A percentile compares a stretch with the other conserved stretches of the same genome.
phyloP scores from a whole-genome alignment of 1,140 invertebrate genomes.

The Nasonia giraulti region DNA sequence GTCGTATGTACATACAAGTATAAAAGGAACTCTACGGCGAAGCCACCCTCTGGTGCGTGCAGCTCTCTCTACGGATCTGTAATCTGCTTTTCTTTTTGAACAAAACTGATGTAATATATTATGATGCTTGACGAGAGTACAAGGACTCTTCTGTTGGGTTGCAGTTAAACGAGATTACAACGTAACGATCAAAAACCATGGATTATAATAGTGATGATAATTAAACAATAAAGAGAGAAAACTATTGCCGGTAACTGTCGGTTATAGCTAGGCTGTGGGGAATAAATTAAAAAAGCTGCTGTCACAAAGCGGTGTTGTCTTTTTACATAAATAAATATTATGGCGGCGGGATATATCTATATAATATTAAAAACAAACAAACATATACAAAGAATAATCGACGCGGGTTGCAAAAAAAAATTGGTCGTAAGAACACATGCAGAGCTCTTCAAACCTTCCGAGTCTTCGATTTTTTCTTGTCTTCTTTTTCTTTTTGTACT shows the following conservation, averaged over 20 bases:
- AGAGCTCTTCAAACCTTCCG: conserved; percentile 12
- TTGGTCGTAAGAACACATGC: conserved; percentile 43
- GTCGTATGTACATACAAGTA: conserved; percentile 48
- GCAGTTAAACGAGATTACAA: neutral
- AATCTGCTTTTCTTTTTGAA: neutral
- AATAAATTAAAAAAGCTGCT: conserved; percentile 50
- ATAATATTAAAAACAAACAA: conserved; percentile 28
- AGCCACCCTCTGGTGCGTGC: conserved; percentile 33
- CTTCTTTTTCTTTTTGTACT: conserved; percentile 44
- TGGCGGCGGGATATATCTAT: conserved; percentile 35
- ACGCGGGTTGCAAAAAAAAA: conserved; percentile 8
- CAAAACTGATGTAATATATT: neutral
- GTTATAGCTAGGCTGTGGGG: conserved; percentile 30
- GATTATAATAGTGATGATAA: neutral
- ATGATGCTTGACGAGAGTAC: neutral
- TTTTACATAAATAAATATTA: conserved; percentile 50
- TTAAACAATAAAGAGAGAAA: conserved; percentile 31
- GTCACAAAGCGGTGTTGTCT: conserved; percentile 40
- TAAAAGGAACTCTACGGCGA: conserved; percentile 54
- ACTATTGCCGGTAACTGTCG: conserved; percentile 49
- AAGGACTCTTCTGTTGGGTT: too few species aligned
- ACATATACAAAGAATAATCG: conserved; percentile 6
- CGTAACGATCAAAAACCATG: neutral
- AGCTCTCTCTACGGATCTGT: conserved; percentile 14
- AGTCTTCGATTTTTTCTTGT: conserved; percentile 33